Percentiles rank a stretch among this genome's conserved stretches.
These are phyloP conservation scores for Hydropsyche tenuis DNA, from an alignment of 1,140 invertebrate genomes.

Conservation along the genomic window DNA sequence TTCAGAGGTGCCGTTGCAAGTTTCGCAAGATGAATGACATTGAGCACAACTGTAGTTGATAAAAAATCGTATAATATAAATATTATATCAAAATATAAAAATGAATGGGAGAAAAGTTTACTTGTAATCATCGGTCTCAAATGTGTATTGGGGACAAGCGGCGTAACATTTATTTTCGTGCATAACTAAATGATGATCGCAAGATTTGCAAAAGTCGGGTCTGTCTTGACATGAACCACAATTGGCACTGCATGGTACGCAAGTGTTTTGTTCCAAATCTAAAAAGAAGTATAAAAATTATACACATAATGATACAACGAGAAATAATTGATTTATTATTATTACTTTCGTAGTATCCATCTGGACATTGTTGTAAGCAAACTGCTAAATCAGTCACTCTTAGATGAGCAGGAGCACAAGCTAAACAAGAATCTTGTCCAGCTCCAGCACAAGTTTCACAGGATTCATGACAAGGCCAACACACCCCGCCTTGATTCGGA, in stretches of 20 bases:
- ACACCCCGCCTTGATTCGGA: constrained; percentile 76
- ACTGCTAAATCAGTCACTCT: constrained; percentile 80
- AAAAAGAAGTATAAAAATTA: constrained; percentile 32
- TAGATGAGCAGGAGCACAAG: constrained; percentile 79
- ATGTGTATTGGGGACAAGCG: constrained; percentile 80
- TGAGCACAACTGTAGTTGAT: constrained; percentile 67
- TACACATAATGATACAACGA: constrained; percentile 25
- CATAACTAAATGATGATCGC: constrained; percentile 82
- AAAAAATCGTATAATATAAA: constrained; percentile 14
- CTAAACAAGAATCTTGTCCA: constrained; percentile 82
- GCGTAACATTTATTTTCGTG: constrained; percentile 81
- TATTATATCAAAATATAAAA: constrained; percentile 5
- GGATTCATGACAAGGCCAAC: constrained; percentile 83
- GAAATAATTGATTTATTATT: not conserved
- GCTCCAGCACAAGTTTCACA: constrained; percentile 83
- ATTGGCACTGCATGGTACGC: constrained; percentile 75
- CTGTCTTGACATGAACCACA: constrained; percentile 82
- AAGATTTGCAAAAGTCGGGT: constrained; percentile 81
- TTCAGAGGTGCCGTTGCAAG: constrained; percentile 78
- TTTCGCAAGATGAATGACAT: constrained; percentile 81
- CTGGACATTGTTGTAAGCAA: constrained; percentile 82
- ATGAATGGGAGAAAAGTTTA: constrained; percentile 52
- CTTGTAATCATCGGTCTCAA: constrained; percentile 83
- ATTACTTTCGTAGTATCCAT: constrained; percentile 83
- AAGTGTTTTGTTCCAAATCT: constrained; percentile 76